phyloP scores from a whole-genome alignment of 2,113 vertebrate species.

The Megaceryle maxima region DNA sequence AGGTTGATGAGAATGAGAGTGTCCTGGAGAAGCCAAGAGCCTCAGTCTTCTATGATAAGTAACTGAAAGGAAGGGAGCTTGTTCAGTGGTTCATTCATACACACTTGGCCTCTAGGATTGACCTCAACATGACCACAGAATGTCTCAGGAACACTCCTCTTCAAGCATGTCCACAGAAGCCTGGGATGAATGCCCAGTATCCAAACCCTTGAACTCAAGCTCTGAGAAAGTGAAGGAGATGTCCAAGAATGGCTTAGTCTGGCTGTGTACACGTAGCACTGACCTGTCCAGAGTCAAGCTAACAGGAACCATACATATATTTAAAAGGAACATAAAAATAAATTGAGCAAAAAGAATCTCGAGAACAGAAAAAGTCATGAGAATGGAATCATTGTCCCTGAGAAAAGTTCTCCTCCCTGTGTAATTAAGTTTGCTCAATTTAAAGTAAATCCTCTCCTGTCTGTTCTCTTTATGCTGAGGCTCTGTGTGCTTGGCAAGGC shows the following conservation, averaged over 20 bases:
- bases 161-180: background rate
- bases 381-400: background rate
- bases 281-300: background rate
- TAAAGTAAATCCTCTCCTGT: constrained; percentile 11
- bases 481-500: background rate
- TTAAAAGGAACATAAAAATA: background rate
- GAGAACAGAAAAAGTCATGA: background rate
- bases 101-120: background rate
- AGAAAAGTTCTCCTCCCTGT: background rate
- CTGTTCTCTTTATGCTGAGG: constrained; percentile 3
- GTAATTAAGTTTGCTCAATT: constrained; percentile 14
- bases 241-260: background rate
- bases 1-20: background rate
- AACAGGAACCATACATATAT: background rate
- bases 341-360: background rate
- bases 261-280: background rate
- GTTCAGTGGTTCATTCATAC: background rate
- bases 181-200: rapidly evolving
- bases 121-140: background rate
- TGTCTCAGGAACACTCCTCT: background rate
- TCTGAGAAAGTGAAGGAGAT: background rate
- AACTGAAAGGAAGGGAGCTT: background rate
- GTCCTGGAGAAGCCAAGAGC: background rate
- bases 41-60: background rate
- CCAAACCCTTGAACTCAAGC: background rate